Evolutionary conservation across 2,113 vertebrate species (phyloP).

Genomic region (Cyphomyrus discorhynchus): DNA sequence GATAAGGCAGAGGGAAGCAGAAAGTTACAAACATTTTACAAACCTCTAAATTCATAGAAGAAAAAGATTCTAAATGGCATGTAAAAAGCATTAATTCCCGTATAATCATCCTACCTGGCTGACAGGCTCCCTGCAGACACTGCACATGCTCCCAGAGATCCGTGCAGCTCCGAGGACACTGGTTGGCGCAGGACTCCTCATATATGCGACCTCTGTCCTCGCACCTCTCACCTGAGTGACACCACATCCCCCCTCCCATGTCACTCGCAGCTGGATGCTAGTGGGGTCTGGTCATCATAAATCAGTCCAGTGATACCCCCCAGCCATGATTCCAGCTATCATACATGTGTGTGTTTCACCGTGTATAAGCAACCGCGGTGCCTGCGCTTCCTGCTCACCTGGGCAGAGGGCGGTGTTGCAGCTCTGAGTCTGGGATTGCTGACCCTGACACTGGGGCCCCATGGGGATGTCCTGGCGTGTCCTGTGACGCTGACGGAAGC

Average conservation of each 20-base stretch:
- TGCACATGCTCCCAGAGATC: slow-evolving; percentile 79
- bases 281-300: not conserved
- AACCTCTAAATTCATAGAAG: not conserved
- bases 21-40: not conserved
- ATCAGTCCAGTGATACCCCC: not conserved
- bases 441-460: slow-evolving; percentile 46
- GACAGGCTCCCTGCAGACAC: slow-evolving; percentile 76
- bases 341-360: not conserved
- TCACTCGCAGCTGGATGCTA: not conserved
- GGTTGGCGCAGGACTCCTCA: slow-evolving; percentile 65
- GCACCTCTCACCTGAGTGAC: slow-evolving; percentile 67
- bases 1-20: not conserved
- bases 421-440: slow-evolving; percentile 71
- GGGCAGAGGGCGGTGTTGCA: slow-evolving; percentile 73
- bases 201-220: slow-evolving; percentile 60
- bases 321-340: not conserved
- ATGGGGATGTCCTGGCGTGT: slow-evolving; percentile 28
- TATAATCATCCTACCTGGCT: slow-evolving; percentile 55
- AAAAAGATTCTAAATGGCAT: not conserved
- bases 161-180: slow-evolving; percentile 72
- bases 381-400: slow-evolving; percentile 50
- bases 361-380: not conserved
- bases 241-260: not conserved
- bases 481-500: slow-evolving; percentile 67
- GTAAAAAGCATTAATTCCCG: not conserved